Conservation (phyloP, 1,140 invertebrate species). For the Atta cephalotes region DNA sequence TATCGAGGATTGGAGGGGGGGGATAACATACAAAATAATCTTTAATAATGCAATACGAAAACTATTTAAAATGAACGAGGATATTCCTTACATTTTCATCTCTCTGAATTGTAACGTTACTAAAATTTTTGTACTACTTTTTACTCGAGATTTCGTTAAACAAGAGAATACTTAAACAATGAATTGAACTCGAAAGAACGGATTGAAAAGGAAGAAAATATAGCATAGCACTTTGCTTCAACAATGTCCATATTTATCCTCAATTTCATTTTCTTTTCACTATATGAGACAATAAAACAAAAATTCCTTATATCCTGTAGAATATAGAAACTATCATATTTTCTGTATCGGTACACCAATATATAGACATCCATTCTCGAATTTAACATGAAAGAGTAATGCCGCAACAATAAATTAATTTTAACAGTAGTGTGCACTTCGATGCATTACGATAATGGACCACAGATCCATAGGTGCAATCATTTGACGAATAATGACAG, state of each 20-base stretch:
- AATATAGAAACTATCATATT: background rate
- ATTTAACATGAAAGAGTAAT: slow-evolving; percentile 11
- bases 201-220: background rate
- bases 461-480: background rate
- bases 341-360: background rate
- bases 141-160: background rate
- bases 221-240: background rate
- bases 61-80: background rate
- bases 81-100: background rate
- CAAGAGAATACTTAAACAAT: slow-evolving; percentile 16
- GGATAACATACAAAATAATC: background rate
- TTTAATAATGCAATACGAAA: background rate
- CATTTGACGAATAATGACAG: slow-evolving; percentile 44
- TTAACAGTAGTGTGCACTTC: slow-evolving; percentile 31
- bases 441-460: slow-evolving; percentile 28
- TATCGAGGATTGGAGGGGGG: background rate
- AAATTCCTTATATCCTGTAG: slow-evolving; percentile 4
- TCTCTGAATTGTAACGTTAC: background rate
- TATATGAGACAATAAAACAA: background rate
- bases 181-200: background rate
- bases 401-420: slow-evolving; percentile 40
- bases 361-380: background rate
- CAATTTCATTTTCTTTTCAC: slow-evolving; percentile 29
- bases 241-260: slow-evolving; percentile 28
- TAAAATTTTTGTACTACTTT: background rate